Percentiles rank a stretch among this genome's conserved stretches.
Evolutionary conservation across 1,140 invertebrate genomes (phyloP).

Genomic region (Drosophila pseudoobscura): DNA sequence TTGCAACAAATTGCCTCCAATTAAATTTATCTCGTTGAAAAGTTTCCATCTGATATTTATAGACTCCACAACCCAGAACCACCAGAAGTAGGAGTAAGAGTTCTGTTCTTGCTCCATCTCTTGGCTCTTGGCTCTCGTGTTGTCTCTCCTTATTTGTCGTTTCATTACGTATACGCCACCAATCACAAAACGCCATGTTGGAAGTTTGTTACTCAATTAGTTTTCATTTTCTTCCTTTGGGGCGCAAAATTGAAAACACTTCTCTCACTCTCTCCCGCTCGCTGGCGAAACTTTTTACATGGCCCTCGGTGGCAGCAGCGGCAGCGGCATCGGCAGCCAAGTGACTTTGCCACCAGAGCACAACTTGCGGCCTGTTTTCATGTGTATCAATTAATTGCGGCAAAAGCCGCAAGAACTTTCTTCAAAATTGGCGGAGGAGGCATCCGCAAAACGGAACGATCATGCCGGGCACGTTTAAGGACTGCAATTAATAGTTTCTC

Average conservation of each 20-base stretch:
- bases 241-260: conserved; percentile 77
- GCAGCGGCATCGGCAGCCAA: conserved; percentile 40
- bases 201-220: conserved; percentile 81
- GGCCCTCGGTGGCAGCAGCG: conserved; percentile 34
- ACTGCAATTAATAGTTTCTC: conserved; percentile 48
- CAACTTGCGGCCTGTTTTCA: conserved; percentile 72
- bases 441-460: neutral
- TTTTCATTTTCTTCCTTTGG: conserved; percentile 67
- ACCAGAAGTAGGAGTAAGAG: conserved; percentile 2
- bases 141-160: conserved; percentile 69
- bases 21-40: conserved; percentile 83
- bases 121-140: conserved; percentile 15
- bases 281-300: conserved; percentile 68
- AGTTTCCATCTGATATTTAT: conserved; percentile 82
- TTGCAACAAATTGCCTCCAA: conserved; percentile 81
- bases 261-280: conserved; percentile 2
- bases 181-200: conserved; percentile 75
- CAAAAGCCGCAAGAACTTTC: conserved; percentile 72
- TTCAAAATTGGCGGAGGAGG: conserved; percentile 31
- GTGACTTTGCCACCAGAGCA: conserved; percentile 58
- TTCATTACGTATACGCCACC: conserved; percentile 79
- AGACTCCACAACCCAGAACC: conserved; percentile 44
- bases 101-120: conserved; percentile 27
- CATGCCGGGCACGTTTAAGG: conserved; percentile 53
- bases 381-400: conserved; percentile 77